phyloP scores from a whole-genome alignment of 1,140 invertebrate genomes.

The Drosophila ercepeae region DNA sequence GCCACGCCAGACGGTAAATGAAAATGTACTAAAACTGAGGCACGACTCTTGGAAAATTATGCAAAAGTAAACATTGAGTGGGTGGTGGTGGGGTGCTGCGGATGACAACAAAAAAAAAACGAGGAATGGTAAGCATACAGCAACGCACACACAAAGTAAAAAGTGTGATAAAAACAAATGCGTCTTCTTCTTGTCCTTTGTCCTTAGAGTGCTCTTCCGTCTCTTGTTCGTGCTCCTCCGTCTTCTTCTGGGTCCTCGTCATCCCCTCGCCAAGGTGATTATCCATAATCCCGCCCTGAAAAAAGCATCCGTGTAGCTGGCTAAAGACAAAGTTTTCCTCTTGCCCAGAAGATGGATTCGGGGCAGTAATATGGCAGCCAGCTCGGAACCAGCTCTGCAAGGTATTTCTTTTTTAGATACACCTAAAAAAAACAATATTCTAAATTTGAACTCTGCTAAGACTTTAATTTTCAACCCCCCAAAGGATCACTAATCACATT shows the following conservation, averaged over 20 bases:
- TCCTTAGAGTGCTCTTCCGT: neutral
- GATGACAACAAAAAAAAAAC: slow-evolving; percentile 15
- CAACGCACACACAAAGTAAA: slow-evolving; percentile 38
- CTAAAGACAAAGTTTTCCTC: slow-evolving; percentile 75
- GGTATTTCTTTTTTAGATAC: slow-evolving; percentile 1
- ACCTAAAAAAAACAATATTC: neutral
- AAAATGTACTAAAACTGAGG: slow-evolving; percentile 71
- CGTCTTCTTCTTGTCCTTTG: slow-evolving; percentile 8
- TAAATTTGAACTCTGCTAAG: neutral
- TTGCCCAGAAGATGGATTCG: slow-evolving; percentile 51
- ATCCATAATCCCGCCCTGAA: slow-evolving; percentile 67
- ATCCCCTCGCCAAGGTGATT: slow-evolving; percentile 67
- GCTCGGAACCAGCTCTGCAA: slow-evolving; percentile 2
- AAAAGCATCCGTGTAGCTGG: slow-evolving; percentile 21
- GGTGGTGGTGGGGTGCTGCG: neutral
- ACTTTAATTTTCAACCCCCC: neutral
- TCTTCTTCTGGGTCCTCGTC: slow-evolving; percentile 15
- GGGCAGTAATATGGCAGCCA: slow-evolving; percentile 11
- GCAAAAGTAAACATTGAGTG: slow-evolving; percentile 67
- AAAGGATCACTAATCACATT: neutral
- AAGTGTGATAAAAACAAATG: slow-evolving; percentile 72
- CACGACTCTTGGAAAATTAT: slow-evolving; percentile 72
- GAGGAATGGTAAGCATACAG: slow-evolving; percentile 14
- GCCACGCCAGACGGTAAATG: slow-evolving; percentile 56
- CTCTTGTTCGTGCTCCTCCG: neutral